These are phyloP conservation scores for Opisthograptis luteolata DNA, from an alignment of 2,888 invertebrate species.

Conservation along the genomic window DNA sequence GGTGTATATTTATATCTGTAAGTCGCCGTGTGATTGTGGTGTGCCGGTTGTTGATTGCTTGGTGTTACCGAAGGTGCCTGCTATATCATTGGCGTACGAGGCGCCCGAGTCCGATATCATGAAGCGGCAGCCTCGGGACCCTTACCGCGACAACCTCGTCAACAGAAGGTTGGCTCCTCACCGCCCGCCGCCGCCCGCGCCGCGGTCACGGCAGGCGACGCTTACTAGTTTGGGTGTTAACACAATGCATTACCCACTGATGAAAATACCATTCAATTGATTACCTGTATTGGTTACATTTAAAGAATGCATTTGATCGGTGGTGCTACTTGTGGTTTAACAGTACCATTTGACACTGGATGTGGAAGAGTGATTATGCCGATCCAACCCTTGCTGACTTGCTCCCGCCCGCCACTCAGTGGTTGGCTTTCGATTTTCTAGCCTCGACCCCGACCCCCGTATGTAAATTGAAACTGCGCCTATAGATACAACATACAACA, in stretches of 20 bases:
- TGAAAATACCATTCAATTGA: conserved; percentile 22
- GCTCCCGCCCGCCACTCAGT: conserved; percentile 39
- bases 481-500: conserved; percentile 50
- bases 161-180: conserved; percentile 94
- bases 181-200: conserved; percentile 34
- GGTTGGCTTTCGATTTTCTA: conserved; percentile 35
- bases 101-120: conserved; percentile 99
- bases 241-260: conserved; percentile 69
- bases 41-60: conserved; percentile 75
- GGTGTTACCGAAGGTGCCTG: conserved; percentile 94
- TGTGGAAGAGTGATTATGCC: conserved; percentile 81
- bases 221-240: conserved; percentile 74
- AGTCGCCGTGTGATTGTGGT: conserved; percentile 48
- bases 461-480: conserved; percentile 32
- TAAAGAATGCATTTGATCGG: conserved; percentile 55
- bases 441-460: conserved; percentile 35
- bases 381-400: conserved; percentile 34
- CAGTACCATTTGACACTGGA: conserved; percentile 72
- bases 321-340: conserved; percentile 73
- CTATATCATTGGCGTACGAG: conserved; percentile 99
- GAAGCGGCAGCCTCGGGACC: conserved; percentile 99
- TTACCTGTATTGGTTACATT: conserved; percentile 46
- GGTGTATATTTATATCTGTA: conserved; percentile 66
- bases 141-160: conserved; percentile 99
- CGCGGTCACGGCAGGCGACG: conserved; percentile 50